These are phyloP conservation scores for Watsonalla cultraria DNA, from an alignment of 2,888 invertebrate species.

Conservation along the genomic window DNA sequence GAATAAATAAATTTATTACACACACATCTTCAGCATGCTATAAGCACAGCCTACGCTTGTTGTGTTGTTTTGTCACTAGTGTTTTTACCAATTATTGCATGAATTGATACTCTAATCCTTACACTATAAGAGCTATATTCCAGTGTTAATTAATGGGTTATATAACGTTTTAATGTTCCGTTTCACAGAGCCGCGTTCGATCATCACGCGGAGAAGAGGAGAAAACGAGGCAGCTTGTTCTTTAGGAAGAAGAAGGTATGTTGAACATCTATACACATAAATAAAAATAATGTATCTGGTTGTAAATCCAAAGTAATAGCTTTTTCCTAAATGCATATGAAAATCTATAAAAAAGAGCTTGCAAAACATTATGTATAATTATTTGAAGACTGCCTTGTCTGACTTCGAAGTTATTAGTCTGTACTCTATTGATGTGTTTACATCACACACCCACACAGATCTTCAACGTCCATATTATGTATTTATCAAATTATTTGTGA, in stretches of 20 bases:
- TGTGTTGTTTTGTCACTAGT: slow-evolving; percentile 27
- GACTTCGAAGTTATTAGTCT: too few relatives aligned
- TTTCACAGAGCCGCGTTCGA: slow-evolving; percentile 79
- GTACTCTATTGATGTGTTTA: too few relatives aligned
- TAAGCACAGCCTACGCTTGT: slow-evolving; percentile 40
- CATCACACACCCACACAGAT: too few relatives aligned
- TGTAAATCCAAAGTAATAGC: too few relatives aligned
- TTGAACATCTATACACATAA: not conserved
- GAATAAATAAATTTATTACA: too few relatives aligned
- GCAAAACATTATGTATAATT: too few relatives aligned
- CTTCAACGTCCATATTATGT: too few relatives aligned
- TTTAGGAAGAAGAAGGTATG: slow-evolving; percentile 92
- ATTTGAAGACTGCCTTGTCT: too few relatives aligned
- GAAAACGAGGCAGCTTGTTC: slow-evolving; percentile 93
- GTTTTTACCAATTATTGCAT: slow-evolving; percentile 22
- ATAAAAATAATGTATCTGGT: too few relatives aligned
- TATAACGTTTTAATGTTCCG: slow-evolving; percentile 4
- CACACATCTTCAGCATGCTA: slow-evolving; percentile 28
- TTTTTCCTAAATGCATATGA: too few relatives aligned
- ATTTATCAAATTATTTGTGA: too few relatives aligned
- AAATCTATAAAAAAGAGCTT: too few relatives aligned
- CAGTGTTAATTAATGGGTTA: not conserved
- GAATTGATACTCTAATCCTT: not conserved
- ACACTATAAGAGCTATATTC: not conserved
- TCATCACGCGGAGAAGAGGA: slow-evolving; percentile 89